Percentiles rank a stretch among this genome's conserved stretches.
These are phyloP conservation scores for Uloborus diversus DNA, from an alignment of 1,140 invertebrate species.

Conservation along the genomic window DNA sequence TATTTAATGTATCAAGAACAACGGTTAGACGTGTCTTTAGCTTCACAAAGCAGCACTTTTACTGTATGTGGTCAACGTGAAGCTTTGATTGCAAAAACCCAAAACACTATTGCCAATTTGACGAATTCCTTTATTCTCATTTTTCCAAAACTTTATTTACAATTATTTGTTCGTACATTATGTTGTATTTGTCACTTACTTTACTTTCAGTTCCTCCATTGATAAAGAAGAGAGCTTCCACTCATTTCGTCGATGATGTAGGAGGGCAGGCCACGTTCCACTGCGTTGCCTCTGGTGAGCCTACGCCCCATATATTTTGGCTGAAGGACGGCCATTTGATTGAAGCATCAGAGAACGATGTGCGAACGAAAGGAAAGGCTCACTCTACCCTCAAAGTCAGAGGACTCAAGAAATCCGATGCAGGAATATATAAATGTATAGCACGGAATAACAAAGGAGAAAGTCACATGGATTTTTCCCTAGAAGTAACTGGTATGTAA, in stretches of 20 bases:
- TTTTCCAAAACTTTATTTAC: too few relatives aligned
- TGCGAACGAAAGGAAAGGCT: background rate
- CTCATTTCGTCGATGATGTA: background rate
- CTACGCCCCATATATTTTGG: constrained; percentile 31
- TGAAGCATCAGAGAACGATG: background rate
- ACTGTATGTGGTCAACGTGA: too few relatives aligned
- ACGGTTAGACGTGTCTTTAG: too few relatives aligned
- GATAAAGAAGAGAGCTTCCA: constrained; percentile 22
- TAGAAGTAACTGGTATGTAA: constrained; percentile 38
- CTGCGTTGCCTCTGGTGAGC: constrained; percentile 16
- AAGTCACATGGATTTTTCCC: constrained; percentile 44
- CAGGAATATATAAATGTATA: constrained; percentile 59
- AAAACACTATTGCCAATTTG: too few relatives aligned
- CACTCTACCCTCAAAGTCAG: constrained; percentile 21
- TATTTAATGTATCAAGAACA: too few relatives aligned
- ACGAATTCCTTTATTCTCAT: too few relatives aligned
- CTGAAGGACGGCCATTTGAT: constrained; percentile 11
- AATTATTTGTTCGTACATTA: too few relatives aligned
- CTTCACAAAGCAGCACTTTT: too few relatives aligned
- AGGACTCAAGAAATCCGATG: constrained; percentile 42
- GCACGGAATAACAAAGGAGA: constrained; percentile 58
- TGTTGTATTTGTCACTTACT: too few relatives aligned
- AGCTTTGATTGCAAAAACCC: too few relatives aligned
- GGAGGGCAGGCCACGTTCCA: constrained; percentile 23
- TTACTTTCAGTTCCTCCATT: constrained; percentile 11